phyloP scores from a whole-genome alignment of 2,113 vertebrate species.

The Corynorhinus townsendii region DNA sequence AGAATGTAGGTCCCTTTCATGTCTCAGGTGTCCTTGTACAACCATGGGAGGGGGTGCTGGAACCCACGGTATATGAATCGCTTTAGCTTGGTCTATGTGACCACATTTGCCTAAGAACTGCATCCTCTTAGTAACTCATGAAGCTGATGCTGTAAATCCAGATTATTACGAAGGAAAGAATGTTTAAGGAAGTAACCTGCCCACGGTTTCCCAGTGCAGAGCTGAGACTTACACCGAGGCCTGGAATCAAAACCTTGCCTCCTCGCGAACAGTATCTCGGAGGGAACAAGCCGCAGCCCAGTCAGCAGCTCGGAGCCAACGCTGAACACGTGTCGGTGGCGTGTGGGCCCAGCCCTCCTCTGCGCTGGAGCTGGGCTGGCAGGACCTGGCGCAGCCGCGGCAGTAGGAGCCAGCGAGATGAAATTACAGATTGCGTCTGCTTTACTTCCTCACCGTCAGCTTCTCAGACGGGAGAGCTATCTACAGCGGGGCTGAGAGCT shows the following conservation, averaged over 20 bases:
- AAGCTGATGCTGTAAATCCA: not conserved
- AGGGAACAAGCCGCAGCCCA: not conserved
- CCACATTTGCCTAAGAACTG: not conserved
- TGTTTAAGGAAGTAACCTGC: not conserved
- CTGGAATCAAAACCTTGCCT: not conserved
- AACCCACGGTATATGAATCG: fast-evolving
- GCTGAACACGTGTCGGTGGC: fast-evolving
- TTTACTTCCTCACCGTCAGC: not conserved
- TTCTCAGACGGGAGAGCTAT: not conserved
- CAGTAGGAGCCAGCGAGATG: not conserved
- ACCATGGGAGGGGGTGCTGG: fast-evolving
- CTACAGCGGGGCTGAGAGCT: not conserved
- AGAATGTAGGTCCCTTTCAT: not conserved
- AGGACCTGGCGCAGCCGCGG: not conserved
- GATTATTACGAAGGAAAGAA: not conserved
- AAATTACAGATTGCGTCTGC: not conserved
- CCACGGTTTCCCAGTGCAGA: not conserved
- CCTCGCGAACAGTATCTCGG: not conserved
- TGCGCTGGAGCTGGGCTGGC: not conserved
- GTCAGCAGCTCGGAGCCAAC: not conserved
- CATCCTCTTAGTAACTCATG: not conserved
- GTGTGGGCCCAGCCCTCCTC: fast-evolving
- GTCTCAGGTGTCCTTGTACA: not conserved
- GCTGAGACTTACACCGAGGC: not conserved
- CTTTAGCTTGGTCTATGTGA: not conserved